Conservation (phyloP, 2,888 invertebrate genomes). For the Synanthedon formicaeformis region DNA sequence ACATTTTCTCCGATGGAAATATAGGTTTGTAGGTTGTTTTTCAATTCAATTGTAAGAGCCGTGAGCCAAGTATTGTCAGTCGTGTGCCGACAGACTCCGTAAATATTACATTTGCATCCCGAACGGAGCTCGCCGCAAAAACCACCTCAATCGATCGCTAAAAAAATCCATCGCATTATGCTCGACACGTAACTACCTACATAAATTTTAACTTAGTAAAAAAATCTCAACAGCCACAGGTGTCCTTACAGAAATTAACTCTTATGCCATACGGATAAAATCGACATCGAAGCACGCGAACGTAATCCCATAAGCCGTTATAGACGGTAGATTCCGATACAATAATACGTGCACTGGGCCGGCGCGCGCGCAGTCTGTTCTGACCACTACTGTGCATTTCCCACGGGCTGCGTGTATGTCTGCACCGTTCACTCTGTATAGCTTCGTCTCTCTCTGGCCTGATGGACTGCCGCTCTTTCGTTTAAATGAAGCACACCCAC, state of each 20-base stretch:
- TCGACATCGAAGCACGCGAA: conserved; percentile 8
- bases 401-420: conserved; percentile 59
- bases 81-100: conserved; percentile 55
- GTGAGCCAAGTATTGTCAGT: conserved; percentile 21
- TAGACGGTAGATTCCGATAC: conserved; percentile 51
- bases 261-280: conserved; percentile 20
- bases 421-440: conserved; percentile 37
- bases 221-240: conserved; percentile 13
- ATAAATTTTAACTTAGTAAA: conserved; percentile 19
- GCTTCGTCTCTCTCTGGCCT: conserved; percentile 43
- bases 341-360: conserved; percentile 70
- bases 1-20: too few species aligned
- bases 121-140: conserved; percentile 54
- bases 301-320: conserved; percentile 37
- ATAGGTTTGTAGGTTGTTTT: too few species aligned
- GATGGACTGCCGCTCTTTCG: conserved; percentile 68
- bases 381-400: conserved; percentile 73
- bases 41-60: not conserved
- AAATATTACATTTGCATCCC: conserved; percentile 64
- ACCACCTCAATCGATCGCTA: conserved; percentile 63
- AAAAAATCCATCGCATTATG: conserved; percentile 64
- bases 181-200: conserved; percentile 52
- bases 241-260: conserved; percentile 15
- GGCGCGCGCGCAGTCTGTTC: conserved; percentile 68
- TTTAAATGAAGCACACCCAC: conserved; percentile 70